phyloP scores from a whole-genome alignment of 37 sponge, comb jelly and placozoan species.

The Agelas oroides region DNA sequence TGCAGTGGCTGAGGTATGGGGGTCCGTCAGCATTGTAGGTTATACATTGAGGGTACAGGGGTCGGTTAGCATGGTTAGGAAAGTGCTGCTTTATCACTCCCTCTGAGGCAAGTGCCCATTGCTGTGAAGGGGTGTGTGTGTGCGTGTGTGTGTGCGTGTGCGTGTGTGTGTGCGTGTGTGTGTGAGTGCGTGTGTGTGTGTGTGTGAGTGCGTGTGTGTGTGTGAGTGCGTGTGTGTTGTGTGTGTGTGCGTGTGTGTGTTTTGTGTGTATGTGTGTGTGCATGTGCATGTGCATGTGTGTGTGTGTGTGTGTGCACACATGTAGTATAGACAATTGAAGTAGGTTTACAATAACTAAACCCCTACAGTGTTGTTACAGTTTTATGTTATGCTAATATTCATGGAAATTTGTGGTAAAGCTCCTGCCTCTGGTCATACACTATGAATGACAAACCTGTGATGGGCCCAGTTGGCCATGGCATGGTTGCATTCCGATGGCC shows the following conservation, averaged over 20 bases:
- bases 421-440: too few species aligned
- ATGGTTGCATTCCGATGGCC: conserved; percentile 14
- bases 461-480: not conserved
- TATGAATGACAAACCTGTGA: conserved; percentile 5
- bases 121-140: not conserved
- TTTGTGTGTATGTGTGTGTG: too few species aligned
- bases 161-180: not conserved
- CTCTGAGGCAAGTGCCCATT: conserved; percentile 5
- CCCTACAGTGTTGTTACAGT: too few species aligned
- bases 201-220: not conserved
- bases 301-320: not conserved
- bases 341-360: too few species aligned
- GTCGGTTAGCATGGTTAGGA: too few species aligned
- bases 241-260: too few species aligned
- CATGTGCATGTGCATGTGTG: too few species aligned
- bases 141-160: not conserved
- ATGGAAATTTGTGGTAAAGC: too few species aligned
- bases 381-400: too few species aligned
- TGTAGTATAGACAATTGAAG: not conserved
- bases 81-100: conserved; percentile 21
- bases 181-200: not conserved
- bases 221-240: too few species aligned
- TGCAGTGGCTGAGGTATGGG: conserved; percentile 15
- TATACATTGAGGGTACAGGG: too few species aligned
- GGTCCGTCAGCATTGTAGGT: not conserved